Evolutionary conservation across 2,113 vertebrate species (phyloP).

Genomic region (Anseranas semipalmata): DNA sequence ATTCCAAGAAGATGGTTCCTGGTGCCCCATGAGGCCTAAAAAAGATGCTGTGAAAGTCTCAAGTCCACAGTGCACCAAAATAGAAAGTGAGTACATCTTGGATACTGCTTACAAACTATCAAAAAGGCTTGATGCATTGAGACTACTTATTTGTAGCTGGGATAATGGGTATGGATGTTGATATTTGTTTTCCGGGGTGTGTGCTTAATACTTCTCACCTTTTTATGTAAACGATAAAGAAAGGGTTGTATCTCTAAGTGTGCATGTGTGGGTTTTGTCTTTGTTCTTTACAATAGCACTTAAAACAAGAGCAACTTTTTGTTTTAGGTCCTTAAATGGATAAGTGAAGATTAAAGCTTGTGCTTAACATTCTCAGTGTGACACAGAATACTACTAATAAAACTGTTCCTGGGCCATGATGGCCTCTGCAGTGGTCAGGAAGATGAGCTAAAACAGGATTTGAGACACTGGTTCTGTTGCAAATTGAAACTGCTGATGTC

Average conservation of each 20-base stretch:
- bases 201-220: background rate
- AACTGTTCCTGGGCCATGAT: background rate
- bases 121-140: background rate
- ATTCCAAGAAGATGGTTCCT: slow-evolving; percentile 95
- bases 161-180: background rate
- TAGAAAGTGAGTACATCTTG: slow-evolving; percentile 84
- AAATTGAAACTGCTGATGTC: background rate
- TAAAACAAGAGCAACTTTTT: background rate
- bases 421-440: background rate
- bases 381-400: background rate
- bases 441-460: background rate
- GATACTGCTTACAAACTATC: background rate
- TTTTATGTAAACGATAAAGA: background rate
- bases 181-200: background rate
- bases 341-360: background rate
- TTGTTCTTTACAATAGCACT: background rate
- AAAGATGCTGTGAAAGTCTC: slow-evolving; percentile 91
- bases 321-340: background rate
- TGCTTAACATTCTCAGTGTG: rapidly evolving
- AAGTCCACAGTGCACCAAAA: slow-evolving; percentile 82
- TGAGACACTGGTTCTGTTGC: background rate
- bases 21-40: slow-evolving; percentile 98
- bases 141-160: background rate
- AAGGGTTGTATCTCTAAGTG: background rate
- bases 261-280: background rate